A percentile compares a stretch with the other conserved stretches of the same genome.
phyloP scores from a whole-genome alignment of 2,888 invertebrate genomes.

The Drosophila mulleri region DNA sequence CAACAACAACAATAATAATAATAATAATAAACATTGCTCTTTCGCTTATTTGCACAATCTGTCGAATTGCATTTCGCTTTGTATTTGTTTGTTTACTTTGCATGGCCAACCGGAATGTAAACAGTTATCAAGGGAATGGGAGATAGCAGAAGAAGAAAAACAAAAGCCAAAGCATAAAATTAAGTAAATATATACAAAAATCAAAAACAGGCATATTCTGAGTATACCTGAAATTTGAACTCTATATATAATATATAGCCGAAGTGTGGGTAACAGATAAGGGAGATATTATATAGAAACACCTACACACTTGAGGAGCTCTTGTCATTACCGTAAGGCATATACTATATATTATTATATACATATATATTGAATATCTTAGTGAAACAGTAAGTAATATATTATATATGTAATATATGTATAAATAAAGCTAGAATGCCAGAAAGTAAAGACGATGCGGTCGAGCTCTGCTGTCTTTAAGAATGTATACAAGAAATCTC shows the following conservation, averaged over 20 bases:
- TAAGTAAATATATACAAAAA: neutral
- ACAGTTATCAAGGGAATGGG: conserved; percentile 28
- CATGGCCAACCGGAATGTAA: conserved; percentile 41
- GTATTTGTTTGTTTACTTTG: conserved; percentile 24
- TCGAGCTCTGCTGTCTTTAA: no score
- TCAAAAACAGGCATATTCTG: no score
- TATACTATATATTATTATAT: no score
- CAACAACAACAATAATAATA: neutral
- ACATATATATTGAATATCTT: no score
- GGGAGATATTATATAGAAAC: neutral
- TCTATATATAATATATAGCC: neutral
- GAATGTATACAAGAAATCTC: no score
- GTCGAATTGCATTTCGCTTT: conserved; percentile 33
- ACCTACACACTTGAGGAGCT: neutral
- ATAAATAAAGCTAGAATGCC: no score
- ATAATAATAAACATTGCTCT: conserved; percentile 25
- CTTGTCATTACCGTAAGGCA: no score
- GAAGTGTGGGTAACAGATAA: neutral
- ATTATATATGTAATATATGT: no score
- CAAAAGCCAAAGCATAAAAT: neutral
- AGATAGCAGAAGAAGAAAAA: conserved; percentile 1
- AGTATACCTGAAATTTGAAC: neutral
- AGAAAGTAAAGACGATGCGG: no score
- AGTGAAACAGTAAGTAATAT: no score
- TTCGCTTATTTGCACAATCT: conserved; percentile 48